phyloP scores from a whole-genome alignment of 1,140 invertebrate species.

The Drosophila sucinea region DNA sequence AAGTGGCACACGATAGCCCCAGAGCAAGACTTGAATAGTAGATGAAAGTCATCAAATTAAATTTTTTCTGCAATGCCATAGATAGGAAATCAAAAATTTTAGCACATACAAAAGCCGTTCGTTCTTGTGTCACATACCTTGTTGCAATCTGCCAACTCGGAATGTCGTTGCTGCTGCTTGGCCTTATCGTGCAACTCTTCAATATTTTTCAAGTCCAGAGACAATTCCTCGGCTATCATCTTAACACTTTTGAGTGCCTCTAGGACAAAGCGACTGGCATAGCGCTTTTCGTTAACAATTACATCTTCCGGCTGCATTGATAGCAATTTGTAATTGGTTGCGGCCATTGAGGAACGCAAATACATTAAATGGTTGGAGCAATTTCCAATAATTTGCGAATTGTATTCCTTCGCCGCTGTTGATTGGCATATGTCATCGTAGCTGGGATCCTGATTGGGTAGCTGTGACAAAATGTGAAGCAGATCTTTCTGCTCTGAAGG shows the following conservation, averaged over 20 bases:
- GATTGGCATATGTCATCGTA: constrained; percentile 57
- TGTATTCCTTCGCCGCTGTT: constrained; percentile 50
- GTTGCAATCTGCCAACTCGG: constrained; percentile 11
- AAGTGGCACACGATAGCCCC: constrained; percentile 62
- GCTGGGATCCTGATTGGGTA: constrained; percentile 73
- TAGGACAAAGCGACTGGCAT: constrained; percentile 75
- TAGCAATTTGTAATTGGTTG: constrained; percentile 73
- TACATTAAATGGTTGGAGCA: constrained; percentile 61
- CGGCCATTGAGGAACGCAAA: constrained; percentile 63
- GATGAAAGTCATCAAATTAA: constrained; percentile 31
- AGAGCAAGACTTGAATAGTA: constrained; percentile 54
- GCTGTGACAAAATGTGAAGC: constrained; percentile 45
- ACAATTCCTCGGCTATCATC: constrained; percentile 61
- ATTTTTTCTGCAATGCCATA: constrained; percentile 42
- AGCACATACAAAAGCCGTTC: not conserved
- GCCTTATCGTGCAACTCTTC: constrained; percentile 28
- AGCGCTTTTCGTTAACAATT: constrained; percentile 74
- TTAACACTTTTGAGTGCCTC: constrained; percentile 68
- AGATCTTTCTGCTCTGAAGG: constrained; percentile 46
- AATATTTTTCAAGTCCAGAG: constrained; percentile 57
- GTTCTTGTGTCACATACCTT: constrained; percentile 17
- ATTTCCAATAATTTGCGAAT: constrained; percentile 65
- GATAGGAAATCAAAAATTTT: no score
- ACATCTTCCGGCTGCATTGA: constrained; percentile 73
- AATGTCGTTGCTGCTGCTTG: not conserved